Base-by-base conservation (phyloP, 2,888 invertebrate species). In the Vandiemenella viatica region DNA sequence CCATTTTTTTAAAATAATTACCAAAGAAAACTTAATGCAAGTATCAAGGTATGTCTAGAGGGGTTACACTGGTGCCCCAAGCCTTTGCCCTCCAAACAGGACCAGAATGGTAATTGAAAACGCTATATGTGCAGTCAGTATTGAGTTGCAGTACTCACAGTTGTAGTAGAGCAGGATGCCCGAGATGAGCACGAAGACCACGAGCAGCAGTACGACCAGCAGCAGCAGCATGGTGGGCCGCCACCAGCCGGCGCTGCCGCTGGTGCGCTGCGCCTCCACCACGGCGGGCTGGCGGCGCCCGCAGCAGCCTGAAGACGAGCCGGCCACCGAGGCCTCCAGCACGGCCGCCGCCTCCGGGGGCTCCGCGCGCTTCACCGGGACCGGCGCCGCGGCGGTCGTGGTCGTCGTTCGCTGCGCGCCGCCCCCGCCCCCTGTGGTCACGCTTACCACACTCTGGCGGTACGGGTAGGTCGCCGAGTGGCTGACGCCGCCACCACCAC, bases 81-180 rank as follows among this genome's bases (percentile, higher is more conserved):
- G n/a, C n/a, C n/a, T n/a, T n/a, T n/a, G n/a, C n/a, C n/a, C n/a
- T n/a, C n/a, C n/a, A n/a, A n/a, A n/a, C n/a, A n/a, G n/a, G n/a
- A n/a, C n/a, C n/a, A n/a, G n/a, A n/a, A n/a, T n/a, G n/a, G n/a
- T n/a, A n/a, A n/a, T n/a, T n/a, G n/a, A n/a, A n/a, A n/a, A n/a
- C n/a, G n/a, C n/a, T n/a, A n/a, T n/a, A n/a, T n/a, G n/a, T n/a
- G n/a, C n/a, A n/a, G n/a, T n/a, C n/a, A n/a, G n/a, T n/a, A n/a
- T n/a, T n/a, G n/a, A n/a, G n/a, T n/a, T n/a, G n/a, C n/a, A n/a
- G 16, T 63, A 75, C 75, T 68, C 67, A 76, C 76, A 75, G 63
- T 76, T 75, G 58, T 73, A 73, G 63, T 75, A 76, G 50, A 76
- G 70, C 41, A 76, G 66, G 48, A 75, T 70, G 46, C 74, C 75